Conservation (phyloP, 2,113 vertebrate genomes). For the Anser cygnoides region DNA sequence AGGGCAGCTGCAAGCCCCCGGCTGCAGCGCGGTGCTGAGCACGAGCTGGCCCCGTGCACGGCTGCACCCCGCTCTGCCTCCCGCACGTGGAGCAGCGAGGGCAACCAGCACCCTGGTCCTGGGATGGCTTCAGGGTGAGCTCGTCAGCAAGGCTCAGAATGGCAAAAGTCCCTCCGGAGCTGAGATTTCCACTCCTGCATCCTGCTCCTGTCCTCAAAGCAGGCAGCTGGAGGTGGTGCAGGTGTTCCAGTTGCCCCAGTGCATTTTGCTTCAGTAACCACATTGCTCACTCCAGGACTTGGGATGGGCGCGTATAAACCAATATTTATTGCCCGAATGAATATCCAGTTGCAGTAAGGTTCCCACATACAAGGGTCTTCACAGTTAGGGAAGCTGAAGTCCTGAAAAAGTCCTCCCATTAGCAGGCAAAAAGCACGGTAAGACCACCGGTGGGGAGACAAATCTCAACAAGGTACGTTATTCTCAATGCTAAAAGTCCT, state of each 20-base stretch:
- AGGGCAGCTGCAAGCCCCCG: not conserved
- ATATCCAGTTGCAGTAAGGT: not conserved
- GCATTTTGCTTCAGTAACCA: not conserved
- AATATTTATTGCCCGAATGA: not conserved
- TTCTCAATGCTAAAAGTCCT: not conserved
- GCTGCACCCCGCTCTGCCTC: not conserved
- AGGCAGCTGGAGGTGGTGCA: not conserved
- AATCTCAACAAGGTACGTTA: not conserved
- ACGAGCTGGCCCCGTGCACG: too few relatives aligned
- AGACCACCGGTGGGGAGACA: not conserved
- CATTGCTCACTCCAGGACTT: not conserved
- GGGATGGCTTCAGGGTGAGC: not conserved
- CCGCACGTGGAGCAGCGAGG: not conserved
- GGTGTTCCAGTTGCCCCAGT: not conserved
- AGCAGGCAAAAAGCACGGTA: not conserved
- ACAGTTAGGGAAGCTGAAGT: not conserved
- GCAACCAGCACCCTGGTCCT: not conserved
- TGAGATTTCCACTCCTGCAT: not conserved
- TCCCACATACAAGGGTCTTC: accelerated
- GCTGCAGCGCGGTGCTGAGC: not conserved
- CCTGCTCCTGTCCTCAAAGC: not conserved
- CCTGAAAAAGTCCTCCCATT: not conserved
- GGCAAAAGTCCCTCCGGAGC: not conserved
- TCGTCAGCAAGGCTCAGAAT: not conserved
- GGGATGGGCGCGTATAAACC: accelerated